Evolutionary conservation across 2,797 vertebrate species (phyloP).

Genomic region (Pempheris klunzingeri): DNA sequence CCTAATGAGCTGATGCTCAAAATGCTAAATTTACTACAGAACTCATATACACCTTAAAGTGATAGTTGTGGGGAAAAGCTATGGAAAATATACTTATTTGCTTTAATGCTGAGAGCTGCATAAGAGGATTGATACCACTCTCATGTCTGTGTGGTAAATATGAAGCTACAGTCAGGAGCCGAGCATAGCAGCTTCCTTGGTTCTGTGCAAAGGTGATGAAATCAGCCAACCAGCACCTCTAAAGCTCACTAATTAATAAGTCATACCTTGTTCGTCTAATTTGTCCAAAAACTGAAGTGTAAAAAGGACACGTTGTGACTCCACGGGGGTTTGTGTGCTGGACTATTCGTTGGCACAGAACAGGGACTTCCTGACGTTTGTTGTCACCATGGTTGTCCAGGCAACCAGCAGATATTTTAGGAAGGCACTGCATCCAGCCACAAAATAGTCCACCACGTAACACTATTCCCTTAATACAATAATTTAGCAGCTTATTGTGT

Average conservation of each 20-base stretch:
- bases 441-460: background rate
- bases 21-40: background rate
- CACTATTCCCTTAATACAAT: background rate
- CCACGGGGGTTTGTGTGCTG: background rate
- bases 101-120: too few species aligned
- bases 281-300: background rate
- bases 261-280: background rate
- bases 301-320: background rate
- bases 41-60: background rate
- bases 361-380: background rate
- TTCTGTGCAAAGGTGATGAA: background rate
- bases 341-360: conserved; percentile 9
- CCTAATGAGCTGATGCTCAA: background rate
- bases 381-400: background rate
- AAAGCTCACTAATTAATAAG: background rate
- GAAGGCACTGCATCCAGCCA: background rate
- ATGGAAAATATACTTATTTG: background rate
- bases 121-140: too few species aligned
- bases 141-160: background rate
- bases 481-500: background rate
- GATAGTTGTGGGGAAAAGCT: too few species aligned
- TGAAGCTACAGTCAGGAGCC: background rate
- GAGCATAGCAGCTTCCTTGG: background rate
- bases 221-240: background rate
- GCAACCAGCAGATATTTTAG: background rate